phyloP scores from a whole-genome alignment of 2,797 vertebrate genomes.

The Syngnathus acus region DNA sequence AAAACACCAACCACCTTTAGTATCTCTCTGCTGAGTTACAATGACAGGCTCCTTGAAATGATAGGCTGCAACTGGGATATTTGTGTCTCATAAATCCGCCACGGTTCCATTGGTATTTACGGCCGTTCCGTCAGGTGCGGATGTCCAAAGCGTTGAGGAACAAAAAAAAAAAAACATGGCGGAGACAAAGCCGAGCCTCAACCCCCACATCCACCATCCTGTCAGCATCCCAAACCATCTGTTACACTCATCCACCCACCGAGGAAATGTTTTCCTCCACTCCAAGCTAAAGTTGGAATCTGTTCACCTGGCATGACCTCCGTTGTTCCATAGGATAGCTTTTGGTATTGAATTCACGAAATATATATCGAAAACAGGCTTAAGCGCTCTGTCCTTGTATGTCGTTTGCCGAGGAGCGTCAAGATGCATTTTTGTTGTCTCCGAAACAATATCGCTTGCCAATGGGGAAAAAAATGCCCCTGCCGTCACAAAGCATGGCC shows the following conservation, averaged over 20 bases:
- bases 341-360: too few relatives aligned
- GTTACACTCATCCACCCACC: not conserved
- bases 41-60: conserved; percentile 62
- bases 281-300: not conserved
- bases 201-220: conserved; percentile 4
- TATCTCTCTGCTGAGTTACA: conserved; percentile 42
- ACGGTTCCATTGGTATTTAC: conserved; percentile 61
- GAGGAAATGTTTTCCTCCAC: not conserved
- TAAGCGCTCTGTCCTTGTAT: too few relatives aligned
- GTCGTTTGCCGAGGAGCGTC: too few relatives aligned
- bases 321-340: not conserved
- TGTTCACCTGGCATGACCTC: conserved; percentile 2
- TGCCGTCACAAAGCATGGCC: too few relatives aligned
- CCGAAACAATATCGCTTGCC: too few relatives aligned
- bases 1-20: not conserved
- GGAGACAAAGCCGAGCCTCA: conserved; percentile 1
- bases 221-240: conserved; percentile 27
- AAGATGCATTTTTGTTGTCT: too few relatives aligned
- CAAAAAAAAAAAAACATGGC: conserved; percentile 3
- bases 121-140: conserved; percentile 17
- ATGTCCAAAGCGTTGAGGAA: not conserved
- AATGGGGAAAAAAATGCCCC: too few relatives aligned
- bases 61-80: conserved; percentile 66
- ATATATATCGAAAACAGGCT: too few relatives aligned
- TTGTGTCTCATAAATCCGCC: conserved; percentile 67